phyloP scores from a whole-genome alignment of 1,140 invertebrate genomes.

The Drosophila ananassae region DNA sequence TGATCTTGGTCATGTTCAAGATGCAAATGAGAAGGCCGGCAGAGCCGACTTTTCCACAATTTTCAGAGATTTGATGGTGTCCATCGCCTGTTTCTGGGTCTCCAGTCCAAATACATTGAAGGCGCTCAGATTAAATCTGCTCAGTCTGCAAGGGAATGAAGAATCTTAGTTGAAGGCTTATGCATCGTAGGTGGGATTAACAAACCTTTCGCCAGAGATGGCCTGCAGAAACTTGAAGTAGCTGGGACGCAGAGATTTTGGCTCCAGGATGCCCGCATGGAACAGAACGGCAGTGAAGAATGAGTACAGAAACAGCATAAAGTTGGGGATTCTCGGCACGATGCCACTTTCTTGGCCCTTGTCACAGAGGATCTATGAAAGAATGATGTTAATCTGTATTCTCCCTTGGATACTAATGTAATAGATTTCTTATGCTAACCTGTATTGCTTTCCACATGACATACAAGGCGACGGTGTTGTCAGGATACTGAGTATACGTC shows the following conservation, averaged over 20 bases:
- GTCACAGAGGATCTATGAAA: slow-evolving; percentile 86
- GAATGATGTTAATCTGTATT: neutral
- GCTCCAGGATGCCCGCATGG: slow-evolving; percentile 92
- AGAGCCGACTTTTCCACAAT: slow-evolving; percentile 56
- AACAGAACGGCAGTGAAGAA: slow-evolving; percentile 92
- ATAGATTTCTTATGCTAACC: slow-evolving; percentile 77
- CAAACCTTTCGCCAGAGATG: slow-evolving; percentile 89
- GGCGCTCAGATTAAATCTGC: slow-evolving; percentile 78
- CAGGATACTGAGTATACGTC: slow-evolving; percentile 87
- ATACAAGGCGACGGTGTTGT: slow-evolving; percentile 89
- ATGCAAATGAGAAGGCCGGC: slow-evolving; percentile 62
- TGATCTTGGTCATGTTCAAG: slow-evolving; percentile 26
- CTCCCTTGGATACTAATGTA: no score
- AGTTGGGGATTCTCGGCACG: slow-evolving; percentile 87
- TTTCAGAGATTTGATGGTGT: slow-evolving; percentile 77
- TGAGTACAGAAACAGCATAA: slow-evolving; percentile 89
- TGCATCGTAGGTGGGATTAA: slow-evolving; percentile 60
- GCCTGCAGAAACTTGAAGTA: slow-evolving; percentile 93
- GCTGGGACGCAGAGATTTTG: slow-evolving; percentile 90
- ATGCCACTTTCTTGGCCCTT: slow-evolving; percentile 86
- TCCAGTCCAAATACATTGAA: slow-evolving; percentile 87
- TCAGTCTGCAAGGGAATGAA: slow-evolving; percentile 51
- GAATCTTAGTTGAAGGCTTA: slow-evolving; percentile 27
- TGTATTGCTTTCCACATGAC: slow-evolving; percentile 90
- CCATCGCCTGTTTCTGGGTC: slow-evolving; percentile 83